phyloP scores from a whole-genome alignment of 2,888 invertebrate species.

The Perdita meconis region DNA sequence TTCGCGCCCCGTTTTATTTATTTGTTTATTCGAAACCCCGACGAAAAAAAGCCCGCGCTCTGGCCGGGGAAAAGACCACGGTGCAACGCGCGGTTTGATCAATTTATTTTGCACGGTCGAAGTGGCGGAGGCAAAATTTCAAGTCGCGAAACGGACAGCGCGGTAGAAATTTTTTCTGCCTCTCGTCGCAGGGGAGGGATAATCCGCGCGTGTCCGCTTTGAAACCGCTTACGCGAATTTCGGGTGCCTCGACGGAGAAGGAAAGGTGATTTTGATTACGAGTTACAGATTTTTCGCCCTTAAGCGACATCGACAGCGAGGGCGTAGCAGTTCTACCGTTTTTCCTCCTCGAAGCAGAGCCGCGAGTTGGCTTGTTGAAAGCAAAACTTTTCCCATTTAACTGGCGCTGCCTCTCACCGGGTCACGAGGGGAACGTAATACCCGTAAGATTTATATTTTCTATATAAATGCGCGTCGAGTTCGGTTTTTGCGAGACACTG shows the following conservation, averaged over 20 bases:
- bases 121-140: too few relatives aligned
- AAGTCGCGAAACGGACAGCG: too few relatives aligned
- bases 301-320: slow-evolving; percentile 46
- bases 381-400: slow-evolving; percentile 71
- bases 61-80: too few relatives aligned
- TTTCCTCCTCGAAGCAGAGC: slow-evolving; percentile 20
- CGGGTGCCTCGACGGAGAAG: too few relatives aligned
- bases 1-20: slow-evolving; percentile 35
- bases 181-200: too few relatives aligned
- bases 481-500: slow-evolving; percentile 64
- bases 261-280: too few relatives aligned
- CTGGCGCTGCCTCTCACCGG: slow-evolving; percentile 50
- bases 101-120: too few relatives aligned
- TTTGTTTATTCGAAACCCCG: slow-evolving; percentile 33
- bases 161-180: too few relatives aligned
- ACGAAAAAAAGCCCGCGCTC: background rate
- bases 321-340: slow-evolving; percentile 47
- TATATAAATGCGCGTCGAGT: slow-evolving; percentile 42
- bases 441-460: slow-evolving; percentile 53
- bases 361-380: slow-evolving; percentile 65
- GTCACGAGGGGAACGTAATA: slow-evolving; percentile 44
- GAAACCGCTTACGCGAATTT: too few relatives aligned
- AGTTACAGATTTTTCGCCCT: slow-evolving; percentile 38
- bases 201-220: too few relatives aligned
- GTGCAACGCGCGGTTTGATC: too few relatives aligned